These are phyloP conservation scores for Pampus argenteus DNA, from an alignment of 2,797 vertebrate species.

Conservation along the genomic window DNA sequence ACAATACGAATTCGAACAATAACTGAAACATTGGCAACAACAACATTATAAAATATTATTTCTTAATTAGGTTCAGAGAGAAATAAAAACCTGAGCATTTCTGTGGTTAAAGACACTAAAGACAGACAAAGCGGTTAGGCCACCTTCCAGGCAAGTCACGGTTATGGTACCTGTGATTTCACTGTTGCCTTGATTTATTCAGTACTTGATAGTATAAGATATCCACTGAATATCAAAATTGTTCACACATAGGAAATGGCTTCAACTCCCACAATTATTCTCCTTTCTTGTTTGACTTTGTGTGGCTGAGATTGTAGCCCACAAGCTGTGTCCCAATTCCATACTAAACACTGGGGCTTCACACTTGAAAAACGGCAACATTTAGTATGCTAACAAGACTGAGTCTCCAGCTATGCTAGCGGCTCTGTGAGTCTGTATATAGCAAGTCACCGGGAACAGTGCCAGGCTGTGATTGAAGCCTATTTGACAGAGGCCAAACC, in stretches of 20 bases:
- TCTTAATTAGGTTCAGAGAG: slow-evolving; percentile 17
- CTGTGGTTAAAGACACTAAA: slow-evolving; percentile 18
- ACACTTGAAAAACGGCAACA: neutral
- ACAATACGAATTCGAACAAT: neutral
- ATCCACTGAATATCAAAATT: slow-evolving; percentile 33
- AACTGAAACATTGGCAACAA: neutral
- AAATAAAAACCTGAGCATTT: slow-evolving; percentile 1
- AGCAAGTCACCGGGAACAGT: neutral
- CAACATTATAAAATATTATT: slow-evolving; percentile 13
- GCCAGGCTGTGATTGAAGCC: too few species aligned
- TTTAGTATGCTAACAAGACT: neutral
- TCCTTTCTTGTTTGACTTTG: slow-evolving; percentile 28
- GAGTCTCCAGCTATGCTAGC: neutral
- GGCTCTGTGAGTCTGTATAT: neutral
- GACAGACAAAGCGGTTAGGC: slow-evolving; percentile 38
- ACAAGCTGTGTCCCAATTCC: slow-evolving; percentile 48
- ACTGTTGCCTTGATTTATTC: slow-evolving; percentile 53
- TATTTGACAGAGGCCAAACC: neutral
- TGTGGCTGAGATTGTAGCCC: slow-evolving; percentile 47
- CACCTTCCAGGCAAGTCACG: slow-evolving; percentile 44
- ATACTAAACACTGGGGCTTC: slow-evolving; percentile 32
- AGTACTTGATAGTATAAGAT: slow-evolving; percentile 30
- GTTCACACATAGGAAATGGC: slow-evolving; percentile 30
- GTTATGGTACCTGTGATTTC: slow-evolving; percentile 36
- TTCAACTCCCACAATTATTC: slow-evolving; percentile 36